phyloP scores from a whole-genome alignment of 2,888 invertebrate genomes.

The Sepioteuthis lessoniana region DNA sequence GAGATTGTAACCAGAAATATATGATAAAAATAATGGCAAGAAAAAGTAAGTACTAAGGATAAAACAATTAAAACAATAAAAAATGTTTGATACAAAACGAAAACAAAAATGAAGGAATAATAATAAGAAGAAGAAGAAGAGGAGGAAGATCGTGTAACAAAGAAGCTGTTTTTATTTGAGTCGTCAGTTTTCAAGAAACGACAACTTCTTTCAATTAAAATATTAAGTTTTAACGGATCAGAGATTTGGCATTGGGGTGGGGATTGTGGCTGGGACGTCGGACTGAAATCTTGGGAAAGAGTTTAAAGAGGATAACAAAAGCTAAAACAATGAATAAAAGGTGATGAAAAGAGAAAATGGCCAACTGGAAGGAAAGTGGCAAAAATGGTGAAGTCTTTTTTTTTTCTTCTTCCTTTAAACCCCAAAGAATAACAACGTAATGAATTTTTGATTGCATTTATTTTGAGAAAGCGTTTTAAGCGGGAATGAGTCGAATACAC shows the following conservation, averaged over 20 bases:
- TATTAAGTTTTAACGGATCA: not conserved
- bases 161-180: not conserved
- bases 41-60: not conserved
- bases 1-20: too few species aligned
- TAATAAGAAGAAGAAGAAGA: not conserved
- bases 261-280: not conserved
- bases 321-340: not conserved
- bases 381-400: not conserved
- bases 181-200: not conserved
- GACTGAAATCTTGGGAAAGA: not conserved
- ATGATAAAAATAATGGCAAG: not conserved
- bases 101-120: too few species aligned
- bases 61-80: not conserved
- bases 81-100: not conserved
- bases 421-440: not conserved
- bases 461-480: not conserved
- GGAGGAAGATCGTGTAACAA: not conserved
- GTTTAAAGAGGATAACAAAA: not conserved
- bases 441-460: not conserved
- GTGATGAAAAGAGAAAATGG: not conserved
- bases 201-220: conserved; percentile 33
- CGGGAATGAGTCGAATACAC: not conserved
- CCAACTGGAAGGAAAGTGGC: too few species aligned
- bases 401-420: not conserved
- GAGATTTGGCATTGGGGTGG: too few species aligned